These are phyloP conservation scores for Sciurus niger DNA, from an alignment of 2,113 vertebrate species.

Conservation along the genomic window DNA sequence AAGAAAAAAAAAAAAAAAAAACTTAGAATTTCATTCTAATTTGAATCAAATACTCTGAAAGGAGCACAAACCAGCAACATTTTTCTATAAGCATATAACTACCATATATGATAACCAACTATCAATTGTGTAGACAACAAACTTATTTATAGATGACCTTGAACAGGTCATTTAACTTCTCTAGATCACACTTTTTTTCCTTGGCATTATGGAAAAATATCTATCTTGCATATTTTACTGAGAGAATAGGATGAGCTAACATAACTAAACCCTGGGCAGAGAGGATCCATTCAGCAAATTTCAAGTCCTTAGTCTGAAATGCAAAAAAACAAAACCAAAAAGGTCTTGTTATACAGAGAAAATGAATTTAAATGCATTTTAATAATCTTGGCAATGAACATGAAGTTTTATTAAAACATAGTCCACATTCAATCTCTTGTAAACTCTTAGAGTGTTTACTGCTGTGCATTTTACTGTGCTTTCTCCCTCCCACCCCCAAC, in stretches of 20 bases:
- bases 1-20: background rate
- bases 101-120: background rate
- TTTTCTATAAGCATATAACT: background rate
- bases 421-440: background rate
- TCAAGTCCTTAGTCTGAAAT: background rate
- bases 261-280: background rate
- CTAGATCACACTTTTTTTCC: background rate
- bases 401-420: conserved; percentile 21
- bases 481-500: background rate
- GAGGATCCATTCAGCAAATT: background rate
- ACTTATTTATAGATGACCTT: background rate
- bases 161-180: background rate
- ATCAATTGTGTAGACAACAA: background rate
- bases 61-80: background rate
- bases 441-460: background rate
- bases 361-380: background rate
- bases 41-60: background rate
- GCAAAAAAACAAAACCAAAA: background rate
- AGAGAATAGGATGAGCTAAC: background rate
- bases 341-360: background rate
- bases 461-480: background rate
- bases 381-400: background rate
- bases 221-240: no score
- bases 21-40: background rate
- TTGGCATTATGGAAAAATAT: background rate